These are phyloP conservation scores for Baronia brevicornis DNA, from an alignment of 2,888 invertebrate genomes.

Conservation along the genomic window DNA sequence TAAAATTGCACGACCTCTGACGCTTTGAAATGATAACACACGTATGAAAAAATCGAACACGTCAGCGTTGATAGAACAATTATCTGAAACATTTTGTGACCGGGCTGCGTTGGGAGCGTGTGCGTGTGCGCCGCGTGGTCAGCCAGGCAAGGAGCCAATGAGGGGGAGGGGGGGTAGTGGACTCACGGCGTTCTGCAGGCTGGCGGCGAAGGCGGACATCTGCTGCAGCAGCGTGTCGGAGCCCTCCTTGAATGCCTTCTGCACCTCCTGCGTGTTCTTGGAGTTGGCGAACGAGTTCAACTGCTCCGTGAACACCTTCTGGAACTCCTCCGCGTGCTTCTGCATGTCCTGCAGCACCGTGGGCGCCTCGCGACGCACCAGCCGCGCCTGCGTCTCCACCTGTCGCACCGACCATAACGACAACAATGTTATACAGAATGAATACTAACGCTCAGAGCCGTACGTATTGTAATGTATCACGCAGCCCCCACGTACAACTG, in stretches of 20 bases:
- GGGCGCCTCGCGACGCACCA: constrained; percentile 48
- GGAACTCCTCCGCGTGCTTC: constrained; percentile 49
- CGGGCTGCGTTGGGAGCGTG: too few relatives aligned
- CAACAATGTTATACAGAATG: neutral
- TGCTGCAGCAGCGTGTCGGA: constrained; percentile 46
- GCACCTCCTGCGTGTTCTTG: constrained; percentile 49
- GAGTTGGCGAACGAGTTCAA: constrained; percentile 41
- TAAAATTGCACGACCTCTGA: too few relatives aligned
- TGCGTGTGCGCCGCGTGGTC: too few relatives aligned
- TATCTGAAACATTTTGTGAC: too few relatives aligned
- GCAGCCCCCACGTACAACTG: neutral
- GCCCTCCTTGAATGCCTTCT: constrained; percentile 53
- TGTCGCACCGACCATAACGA: neutral
- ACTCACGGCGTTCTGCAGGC: constrained; percentile 51
- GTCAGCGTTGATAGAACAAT: too few relatives aligned
- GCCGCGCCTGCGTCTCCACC: constrained; percentile 36
- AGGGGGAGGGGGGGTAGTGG: neutral
- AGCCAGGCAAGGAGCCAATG: too few relatives aligned
- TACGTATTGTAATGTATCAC: neutral
- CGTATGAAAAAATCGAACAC: too few relatives aligned
- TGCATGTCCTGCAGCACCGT: constrained; percentile 39
- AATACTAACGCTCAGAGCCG: too few relatives aligned
- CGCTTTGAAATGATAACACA: too few relatives aligned
- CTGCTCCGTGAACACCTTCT: constrained; percentile 47
- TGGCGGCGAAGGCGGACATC: constrained; percentile 36